Evolutionary conservation across 2,113 vertebrate species (phyloP).

Genomic region (Phalacrocorax carbo): DNA sequence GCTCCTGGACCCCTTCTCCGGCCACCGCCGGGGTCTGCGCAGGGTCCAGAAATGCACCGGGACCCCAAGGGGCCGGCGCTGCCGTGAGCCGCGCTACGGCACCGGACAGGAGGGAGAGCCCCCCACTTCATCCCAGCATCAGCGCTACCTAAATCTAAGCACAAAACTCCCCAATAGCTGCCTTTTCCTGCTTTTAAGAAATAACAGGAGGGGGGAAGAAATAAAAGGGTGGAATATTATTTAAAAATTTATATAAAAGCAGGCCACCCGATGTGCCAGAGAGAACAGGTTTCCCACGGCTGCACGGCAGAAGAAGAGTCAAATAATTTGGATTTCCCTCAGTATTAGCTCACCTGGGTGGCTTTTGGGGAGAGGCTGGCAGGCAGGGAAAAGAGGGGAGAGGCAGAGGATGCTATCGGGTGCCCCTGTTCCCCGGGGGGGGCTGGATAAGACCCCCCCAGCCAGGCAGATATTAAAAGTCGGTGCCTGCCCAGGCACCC

Average conservation of each 20-base stretch:
- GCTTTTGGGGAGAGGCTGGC: not conserved
- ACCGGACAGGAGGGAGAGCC: not conserved
- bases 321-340: not conserved
- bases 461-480: no score
- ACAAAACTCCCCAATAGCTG: not conserved
- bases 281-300: not conserved
- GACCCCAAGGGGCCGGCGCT: not conserved
- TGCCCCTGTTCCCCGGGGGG: not conserved
- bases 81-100: not conserved
- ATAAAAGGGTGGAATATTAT: not conserved
- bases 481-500: not conserved
- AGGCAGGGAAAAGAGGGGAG: not conserved
- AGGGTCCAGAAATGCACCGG: not conserved
- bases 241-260: not conserved
- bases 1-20: constrained; percentile 56
- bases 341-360: not conserved
- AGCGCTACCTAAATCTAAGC: not conserved
- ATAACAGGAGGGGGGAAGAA: not conserved
- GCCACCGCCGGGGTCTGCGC: not conserved
- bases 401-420: accelerated
- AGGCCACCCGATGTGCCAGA: not conserved
- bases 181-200: not conserved
- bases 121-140: not conserved
- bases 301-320: not conserved
- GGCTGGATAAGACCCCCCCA: not conserved